Evolutionary conservation across 2,888 invertebrate genomes (phyloP), one percentile per base, ranked within the genome.

Genomic region (Empis stercorea): DNA sequence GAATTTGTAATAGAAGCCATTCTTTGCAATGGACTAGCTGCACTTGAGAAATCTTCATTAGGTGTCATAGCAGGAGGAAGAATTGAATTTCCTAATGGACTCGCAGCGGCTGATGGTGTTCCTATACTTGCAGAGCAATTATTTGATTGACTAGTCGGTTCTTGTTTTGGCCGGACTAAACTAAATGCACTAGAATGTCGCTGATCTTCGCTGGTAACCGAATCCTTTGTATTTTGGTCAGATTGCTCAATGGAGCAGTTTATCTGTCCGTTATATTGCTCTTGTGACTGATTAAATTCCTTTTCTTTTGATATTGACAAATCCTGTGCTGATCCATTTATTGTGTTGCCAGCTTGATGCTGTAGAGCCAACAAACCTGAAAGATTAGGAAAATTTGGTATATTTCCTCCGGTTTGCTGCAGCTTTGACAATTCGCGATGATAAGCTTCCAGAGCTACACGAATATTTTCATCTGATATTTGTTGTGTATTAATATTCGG

Each of bases 1-100:
- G 94, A 94, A 68, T 96, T 96, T 41, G 96, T 96, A 59, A 96
- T 96, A 55, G 93, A 94, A 51, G 95, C 95, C 95, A 96, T 96
- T 62, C 95, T 76, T 69, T 96, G 96, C 45, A 96, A 73, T 0
- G 96, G 96, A 63, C 93, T 93, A 17, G 93, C 91, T 10, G 91
- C 87, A 1, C 88, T 82, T 45, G 81, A 77, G 59, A 88, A 87
- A 61, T 89, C 89, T 49, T 87, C 85, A 57, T 78, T 81, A 30
- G 85, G 83, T 40, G 83, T 84, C 71, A 85, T 80, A 37, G 85
- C 87, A 1, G 89, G 87, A 42, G 88, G 88, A 55, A 91, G 72
- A 59, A 89, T 89, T 37, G 87, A 81, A 65, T 89, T 89, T 43
- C 87, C 86, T 27, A 88, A 71, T 0, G 88, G 88, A 59, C 87